Conservation (phyloP, 2,113 vertebrate genomes). For the Eclectus roratus region DNA sequence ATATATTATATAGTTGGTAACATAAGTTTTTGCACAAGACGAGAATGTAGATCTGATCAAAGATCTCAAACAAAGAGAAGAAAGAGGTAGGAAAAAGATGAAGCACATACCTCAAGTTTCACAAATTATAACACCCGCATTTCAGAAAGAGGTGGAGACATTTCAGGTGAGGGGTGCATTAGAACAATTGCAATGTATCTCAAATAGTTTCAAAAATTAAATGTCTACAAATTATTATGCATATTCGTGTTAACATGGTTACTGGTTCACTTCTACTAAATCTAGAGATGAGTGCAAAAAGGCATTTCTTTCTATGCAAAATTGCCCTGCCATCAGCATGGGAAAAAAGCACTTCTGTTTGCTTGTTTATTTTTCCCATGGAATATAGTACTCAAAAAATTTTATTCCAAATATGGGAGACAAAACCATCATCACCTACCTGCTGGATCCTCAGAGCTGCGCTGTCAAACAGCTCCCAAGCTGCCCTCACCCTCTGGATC, state of each 20-base stretch:
- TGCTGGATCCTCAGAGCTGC: not conserved
- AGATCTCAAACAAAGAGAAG: not conserved
- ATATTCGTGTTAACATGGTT: not conserved
- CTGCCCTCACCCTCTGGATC: not conserved
- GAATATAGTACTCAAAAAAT: not conserved
- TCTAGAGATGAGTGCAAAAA: not conserved
- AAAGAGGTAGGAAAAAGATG: not conserved
- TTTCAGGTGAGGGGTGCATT: not conserved
- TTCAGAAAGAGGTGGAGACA: not conserved
- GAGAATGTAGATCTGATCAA: not conserved
- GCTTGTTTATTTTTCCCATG: not conserved
- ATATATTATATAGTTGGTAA: not conserved
- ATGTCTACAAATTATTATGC: not conserved
- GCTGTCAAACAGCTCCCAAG: fast-evolving
- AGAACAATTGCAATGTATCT: not conserved
- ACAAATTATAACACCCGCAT: fast-evolving
- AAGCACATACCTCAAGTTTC: not conserved
- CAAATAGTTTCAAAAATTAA: not conserved
- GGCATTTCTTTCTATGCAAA: not conserved
- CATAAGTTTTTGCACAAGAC: not conserved
- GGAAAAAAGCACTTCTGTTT: not conserved
- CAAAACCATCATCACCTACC: fast-evolving
- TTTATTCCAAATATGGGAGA: not conserved
- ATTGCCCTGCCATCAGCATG: not conserved
- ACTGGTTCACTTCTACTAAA: not conserved